A percentile compares a stretch with the other conserved stretches of the same genome.
Evolutionary conservation across 1,140 invertebrate genomes (phyloP).

Genomic region (Habropoda laboriosa): DNA sequence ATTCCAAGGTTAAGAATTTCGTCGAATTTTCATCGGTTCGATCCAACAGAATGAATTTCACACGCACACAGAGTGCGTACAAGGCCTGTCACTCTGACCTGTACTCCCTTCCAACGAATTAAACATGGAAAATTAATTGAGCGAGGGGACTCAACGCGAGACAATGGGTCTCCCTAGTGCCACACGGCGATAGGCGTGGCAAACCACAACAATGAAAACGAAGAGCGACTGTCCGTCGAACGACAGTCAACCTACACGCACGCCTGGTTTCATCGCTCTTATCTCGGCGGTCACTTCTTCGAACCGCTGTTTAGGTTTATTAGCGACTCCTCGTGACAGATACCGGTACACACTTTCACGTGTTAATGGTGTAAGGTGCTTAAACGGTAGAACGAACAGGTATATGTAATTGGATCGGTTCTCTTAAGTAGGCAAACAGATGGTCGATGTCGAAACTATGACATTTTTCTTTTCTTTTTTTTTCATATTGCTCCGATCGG

Average conservation of each 20-base stretch:
- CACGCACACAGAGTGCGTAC: too few species aligned
- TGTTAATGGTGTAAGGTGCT: background rate
- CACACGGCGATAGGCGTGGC: constrained; percentile 54
- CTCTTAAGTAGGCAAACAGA: background rate
- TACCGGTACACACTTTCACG: background rate
- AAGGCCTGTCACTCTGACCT: background rate
- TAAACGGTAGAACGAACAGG: background rate
- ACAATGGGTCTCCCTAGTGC: constrained; percentile 46
- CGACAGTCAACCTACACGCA: constrained; percentile 42
- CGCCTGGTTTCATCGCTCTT: constrained; percentile 27
- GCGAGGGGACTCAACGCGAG: constrained; percentile 14
- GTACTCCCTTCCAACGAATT: constrained; percentile 2
- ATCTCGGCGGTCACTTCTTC: constrained; percentile 37
- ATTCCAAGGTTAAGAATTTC: too few species aligned
- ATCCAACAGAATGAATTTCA: background rate
- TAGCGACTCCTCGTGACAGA: constrained; percentile 13
- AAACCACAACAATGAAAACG: constrained; percentile 50
- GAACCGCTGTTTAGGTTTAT: constrained; percentile 35
- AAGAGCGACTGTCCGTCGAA: constrained; percentile 13
- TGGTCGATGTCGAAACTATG: background rate
- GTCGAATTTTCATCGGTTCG: background rate
- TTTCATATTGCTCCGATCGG: background rate
- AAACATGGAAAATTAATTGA: constrained; percentile 40
- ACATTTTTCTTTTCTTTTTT: too few species aligned
- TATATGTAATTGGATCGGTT: background rate